Evolutionary conservation across 1,140 invertebrate species (phyloP).

Genomic region (Dolichoris vasculosae): DNA sequence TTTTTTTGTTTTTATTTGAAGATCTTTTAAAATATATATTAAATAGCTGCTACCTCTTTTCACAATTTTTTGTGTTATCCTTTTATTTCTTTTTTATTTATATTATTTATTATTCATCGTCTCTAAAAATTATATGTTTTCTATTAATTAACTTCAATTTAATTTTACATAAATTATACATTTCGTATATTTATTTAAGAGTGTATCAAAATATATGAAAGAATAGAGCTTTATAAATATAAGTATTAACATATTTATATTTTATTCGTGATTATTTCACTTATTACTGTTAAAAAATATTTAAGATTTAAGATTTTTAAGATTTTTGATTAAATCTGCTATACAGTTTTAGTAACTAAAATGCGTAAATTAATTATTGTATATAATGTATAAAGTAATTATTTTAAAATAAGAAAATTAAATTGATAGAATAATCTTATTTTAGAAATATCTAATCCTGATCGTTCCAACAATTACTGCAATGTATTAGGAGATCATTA

Average conservation of each 20-base stretch:
- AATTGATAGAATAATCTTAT: background rate
- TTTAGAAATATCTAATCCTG: background rate
- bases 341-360: no score
- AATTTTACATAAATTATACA: background rate
- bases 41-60: background rate
- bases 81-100: background rate
- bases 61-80: background rate
- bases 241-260: no score
- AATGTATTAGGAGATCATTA: slow-evolving; percentile 44
- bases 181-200: background rate
- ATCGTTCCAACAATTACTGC: slow-evolving; percentile 6
- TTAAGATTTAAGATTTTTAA: no score
- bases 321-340: no score
- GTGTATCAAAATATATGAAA: no score
- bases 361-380: no score
- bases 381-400: background rate
- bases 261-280: no score
- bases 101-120: background rate
- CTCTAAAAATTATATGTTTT: background rate
- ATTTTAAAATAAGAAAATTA: background rate
- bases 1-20: background rate
- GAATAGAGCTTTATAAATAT: no score
- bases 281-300: no score
- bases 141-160: background rate
- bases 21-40: background rate